These are phyloP conservation scores for Malurus splendens DNA, from an alignment of 2,797 vertebrate genomes.

Conservation along the genomic window DNA sequence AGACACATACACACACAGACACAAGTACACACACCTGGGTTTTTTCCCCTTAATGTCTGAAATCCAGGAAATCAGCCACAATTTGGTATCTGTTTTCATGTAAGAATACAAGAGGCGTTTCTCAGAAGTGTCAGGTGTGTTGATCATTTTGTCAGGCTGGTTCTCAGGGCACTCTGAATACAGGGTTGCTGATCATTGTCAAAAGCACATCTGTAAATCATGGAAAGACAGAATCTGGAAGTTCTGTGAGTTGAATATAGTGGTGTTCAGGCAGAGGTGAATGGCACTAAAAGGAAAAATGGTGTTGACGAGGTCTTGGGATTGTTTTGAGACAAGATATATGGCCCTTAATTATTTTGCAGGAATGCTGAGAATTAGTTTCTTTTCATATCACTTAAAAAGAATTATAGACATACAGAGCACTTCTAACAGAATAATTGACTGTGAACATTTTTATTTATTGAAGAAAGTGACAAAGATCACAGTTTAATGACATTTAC, in stretches of 20 bases:
- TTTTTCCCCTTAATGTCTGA: not conserved
- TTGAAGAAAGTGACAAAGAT: not conserved
- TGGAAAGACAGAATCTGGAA: not conserved
- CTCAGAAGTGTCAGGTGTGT: not conserved
- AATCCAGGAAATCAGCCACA: not conserved
- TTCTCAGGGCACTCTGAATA: not conserved
- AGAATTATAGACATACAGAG: not conserved
- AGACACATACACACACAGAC: too few species aligned
- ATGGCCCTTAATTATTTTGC: not conserved
- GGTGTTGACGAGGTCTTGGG: not conserved
- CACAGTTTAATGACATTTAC: not conserved
- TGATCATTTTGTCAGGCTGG: not conserved
- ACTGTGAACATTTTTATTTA: not conserved
- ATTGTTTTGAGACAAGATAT: not conserved
- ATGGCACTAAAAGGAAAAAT: not conserved
- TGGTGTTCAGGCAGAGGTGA: not conserved
- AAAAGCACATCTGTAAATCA: not conserved
- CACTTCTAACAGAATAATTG: not conserved
- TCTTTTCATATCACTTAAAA: not conserved
- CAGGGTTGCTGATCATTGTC: not conserved
- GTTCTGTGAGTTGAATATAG: not conserved
- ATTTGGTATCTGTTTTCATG: not conserved
- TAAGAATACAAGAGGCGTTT: not conserved
- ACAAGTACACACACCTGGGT: fast-evolving
- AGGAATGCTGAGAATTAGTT: not conserved